phyloP scores from a whole-genome alignment of 2,113 vertebrate species.

The Petroica traversi region DNA sequence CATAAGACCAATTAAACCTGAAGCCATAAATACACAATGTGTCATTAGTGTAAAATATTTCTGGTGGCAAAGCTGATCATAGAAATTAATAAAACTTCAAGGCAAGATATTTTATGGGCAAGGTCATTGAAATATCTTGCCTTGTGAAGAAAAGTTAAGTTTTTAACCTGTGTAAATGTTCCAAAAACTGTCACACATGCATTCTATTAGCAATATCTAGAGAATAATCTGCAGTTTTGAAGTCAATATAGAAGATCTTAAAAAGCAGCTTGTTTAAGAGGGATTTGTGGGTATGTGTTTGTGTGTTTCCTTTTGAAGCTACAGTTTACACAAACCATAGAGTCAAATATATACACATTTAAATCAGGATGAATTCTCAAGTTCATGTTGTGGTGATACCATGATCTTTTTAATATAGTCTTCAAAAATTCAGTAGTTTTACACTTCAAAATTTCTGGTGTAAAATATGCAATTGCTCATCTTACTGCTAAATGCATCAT shows the following conservation, averaged over 20 bases:
- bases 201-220: neutral
- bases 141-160: neutral
- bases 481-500: neutral
- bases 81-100: neutral
- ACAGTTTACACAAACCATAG: neutral
- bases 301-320: neutral
- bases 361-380: rapidly evolving
- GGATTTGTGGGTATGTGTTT: neutral
- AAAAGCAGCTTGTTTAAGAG: neutral
- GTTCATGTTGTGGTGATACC: neutral
- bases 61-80: neutral
- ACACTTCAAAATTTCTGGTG: rapidly evolving
- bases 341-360: neutral
- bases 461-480: neutral
- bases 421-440: neutral
- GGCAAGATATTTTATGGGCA: neutral
- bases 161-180: neutral
- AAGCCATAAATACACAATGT: neutral
- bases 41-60: neutral
- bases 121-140: neutral
- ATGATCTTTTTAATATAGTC: neutral
- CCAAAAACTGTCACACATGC: neutral
- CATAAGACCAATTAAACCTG: neutral
- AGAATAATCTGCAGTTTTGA: neutral
- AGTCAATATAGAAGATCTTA: neutral